These are phyloP conservation scores for Nemopilema nomurai DNA, from an alignment of 30 jellyfish, hydroid and myxozoan species.

Conservation along the genomic window DNA sequence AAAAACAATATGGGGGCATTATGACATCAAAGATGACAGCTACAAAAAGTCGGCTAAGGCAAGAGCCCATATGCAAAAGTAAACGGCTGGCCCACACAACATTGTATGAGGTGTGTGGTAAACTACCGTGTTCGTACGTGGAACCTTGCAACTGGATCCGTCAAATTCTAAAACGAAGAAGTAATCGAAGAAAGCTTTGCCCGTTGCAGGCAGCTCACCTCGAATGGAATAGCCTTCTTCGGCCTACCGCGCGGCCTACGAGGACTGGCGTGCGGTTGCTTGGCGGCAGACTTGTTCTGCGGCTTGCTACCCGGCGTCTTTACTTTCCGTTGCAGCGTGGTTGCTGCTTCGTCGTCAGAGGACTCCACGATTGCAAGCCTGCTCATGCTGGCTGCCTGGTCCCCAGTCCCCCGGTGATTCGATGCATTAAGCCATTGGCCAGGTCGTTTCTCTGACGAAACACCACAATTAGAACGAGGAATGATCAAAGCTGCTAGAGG, in stretches of 20 bases:
- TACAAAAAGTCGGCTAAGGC: too few relatives aligned
- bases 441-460: too few relatives aligned
- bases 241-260: constrained; percentile 66
- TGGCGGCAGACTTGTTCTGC: background rate
- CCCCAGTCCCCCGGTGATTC: constrained; percentile 6
- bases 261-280: background rate
- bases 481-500: background rate
- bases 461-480: background rate
- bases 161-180: background rate
- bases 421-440: constrained; percentile 40
- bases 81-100: too few relatives aligned
- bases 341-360: constrained; percentile 55
- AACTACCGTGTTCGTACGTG: too few relatives aligned
- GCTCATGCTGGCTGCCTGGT: background rate
- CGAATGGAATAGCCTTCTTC: constrained; percentile 32
- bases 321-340: constrained; percentile 42
- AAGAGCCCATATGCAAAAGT: too few relatives aligned
- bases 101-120: too few relatives aligned
- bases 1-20: too few relatives aligned
- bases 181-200: background rate
- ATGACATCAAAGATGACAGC: too few relatives aligned
- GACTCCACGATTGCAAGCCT: constrained; percentile 43
- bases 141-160: background rate
- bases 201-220: constrained; percentile 6
- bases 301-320: background rate